A percentile compares a stretch with the other conserved stretches of the same genome.
phyloP scores from a whole-genome alignment of 2,888 invertebrate genomes.

The Celastrina argiolus region DNA sequence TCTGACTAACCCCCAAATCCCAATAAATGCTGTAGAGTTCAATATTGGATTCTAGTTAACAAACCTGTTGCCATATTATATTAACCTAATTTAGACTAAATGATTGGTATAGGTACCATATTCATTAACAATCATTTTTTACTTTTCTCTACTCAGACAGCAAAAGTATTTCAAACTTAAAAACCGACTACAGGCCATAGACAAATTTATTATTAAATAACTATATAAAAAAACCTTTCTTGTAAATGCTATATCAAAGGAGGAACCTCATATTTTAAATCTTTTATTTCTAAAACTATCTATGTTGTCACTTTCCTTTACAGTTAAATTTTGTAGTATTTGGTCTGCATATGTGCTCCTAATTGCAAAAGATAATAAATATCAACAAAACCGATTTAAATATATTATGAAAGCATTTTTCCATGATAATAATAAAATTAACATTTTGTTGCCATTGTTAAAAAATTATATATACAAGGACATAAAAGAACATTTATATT shows the following conservation, averaged over 20 bases:
- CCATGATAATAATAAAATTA: neutral
- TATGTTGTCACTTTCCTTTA: neutral
- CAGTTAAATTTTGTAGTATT: neutral
- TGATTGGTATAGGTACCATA: too few species aligned
- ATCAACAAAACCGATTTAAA: neutral
- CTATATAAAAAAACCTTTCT: neutral
- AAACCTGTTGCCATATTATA: neutral
- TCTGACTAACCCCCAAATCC: neutral
- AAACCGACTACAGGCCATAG: neutral
- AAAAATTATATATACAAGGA: neutral
- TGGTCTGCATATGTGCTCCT: neutral
- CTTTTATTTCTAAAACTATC: neutral
- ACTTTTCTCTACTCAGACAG: neutral
- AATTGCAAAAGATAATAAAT: neutral
- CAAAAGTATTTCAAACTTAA: neutral
- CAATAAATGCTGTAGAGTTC: neutral
- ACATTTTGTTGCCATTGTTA: neutral
- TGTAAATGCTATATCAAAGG: neutral
- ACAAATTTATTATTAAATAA: neutral
- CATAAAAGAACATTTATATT: neutral
- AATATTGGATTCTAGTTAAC: too few species aligned
- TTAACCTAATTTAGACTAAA: neutral
- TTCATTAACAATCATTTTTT: too few species aligned
- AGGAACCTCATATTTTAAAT: neutral
- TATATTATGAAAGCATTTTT: neutral